Conservation (phyloP, 2,888 invertebrate genomes). For the Lithophane leautieri region DNA sequence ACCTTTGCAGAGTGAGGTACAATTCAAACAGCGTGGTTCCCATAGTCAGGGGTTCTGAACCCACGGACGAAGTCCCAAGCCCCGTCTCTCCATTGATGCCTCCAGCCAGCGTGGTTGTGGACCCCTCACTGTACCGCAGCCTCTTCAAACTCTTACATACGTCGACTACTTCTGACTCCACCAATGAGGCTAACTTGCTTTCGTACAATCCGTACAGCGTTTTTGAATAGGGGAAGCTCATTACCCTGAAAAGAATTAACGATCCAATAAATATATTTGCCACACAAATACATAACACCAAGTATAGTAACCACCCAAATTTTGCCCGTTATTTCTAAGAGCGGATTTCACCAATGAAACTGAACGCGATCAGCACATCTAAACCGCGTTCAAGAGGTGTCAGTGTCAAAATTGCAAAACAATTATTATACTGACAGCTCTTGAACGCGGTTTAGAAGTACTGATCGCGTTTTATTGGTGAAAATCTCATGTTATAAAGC, state of each 20-base stretch:
- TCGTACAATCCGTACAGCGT: slow-evolving; percentile 94
- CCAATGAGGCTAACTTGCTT: slow-evolving; percentile 92
- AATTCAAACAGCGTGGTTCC: slow-evolving; percentile 97
- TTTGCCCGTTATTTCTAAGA: not conserved
- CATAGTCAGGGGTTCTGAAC: slow-evolving; percentile 93
- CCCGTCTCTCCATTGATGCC: slow-evolving; percentile 89
- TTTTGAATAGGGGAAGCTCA: slow-evolving; percentile 94
- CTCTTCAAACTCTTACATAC: slow-evolving; percentile 94
- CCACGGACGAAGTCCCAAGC: slow-evolving; percentile 84
- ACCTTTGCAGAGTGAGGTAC: slow-evolving; percentile 97
- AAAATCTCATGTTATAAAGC: too few relatives aligned
- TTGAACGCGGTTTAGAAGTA: too few relatives aligned
- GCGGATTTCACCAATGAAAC: too few relatives aligned
- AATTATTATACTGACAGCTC: too few relatives aligned
- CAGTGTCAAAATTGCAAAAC: too few relatives aligned
- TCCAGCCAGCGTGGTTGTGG: slow-evolving; percentile 85
- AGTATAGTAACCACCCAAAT: not conserved
- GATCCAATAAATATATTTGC: slow-evolving; percentile 40
- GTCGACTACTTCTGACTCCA: slow-evolving; percentile 93
- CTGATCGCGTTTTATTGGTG: too few relatives aligned
- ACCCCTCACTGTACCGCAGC: slow-evolving; percentile 88
- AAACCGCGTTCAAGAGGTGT: too few relatives aligned
- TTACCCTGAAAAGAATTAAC: slow-evolving; percentile 86
- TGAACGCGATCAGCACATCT: too few relatives aligned
- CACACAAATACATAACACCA: not conserved